phyloP scores from a whole-genome alignment of 2,797 vertebrate genomes.

The Chelidonichthys spinosus region DNA sequence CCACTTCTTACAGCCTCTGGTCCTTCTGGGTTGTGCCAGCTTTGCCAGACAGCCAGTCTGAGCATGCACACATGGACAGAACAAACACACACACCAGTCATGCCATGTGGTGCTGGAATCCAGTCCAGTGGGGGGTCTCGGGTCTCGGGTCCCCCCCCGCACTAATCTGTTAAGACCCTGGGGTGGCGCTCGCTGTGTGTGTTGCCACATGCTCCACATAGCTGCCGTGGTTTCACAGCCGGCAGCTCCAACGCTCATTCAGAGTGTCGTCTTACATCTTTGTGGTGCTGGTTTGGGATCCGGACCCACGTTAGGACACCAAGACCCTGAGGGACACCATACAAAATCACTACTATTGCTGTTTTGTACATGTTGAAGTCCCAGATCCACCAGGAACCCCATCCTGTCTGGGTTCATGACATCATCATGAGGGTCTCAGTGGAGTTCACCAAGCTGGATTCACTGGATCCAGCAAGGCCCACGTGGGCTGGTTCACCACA shows the following conservation, averaged over 20 bases:
- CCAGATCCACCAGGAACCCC: too few species aligned
- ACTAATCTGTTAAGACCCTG: slow-evolving; percentile 65
- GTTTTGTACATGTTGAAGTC: too few species aligned
- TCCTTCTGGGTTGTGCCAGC: neutral
- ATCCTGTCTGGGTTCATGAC: too few species aligned
- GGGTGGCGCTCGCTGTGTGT: slow-evolving; percentile 14
- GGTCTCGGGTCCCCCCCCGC: slow-evolving; percentile 8
- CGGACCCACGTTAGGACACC: neutral
- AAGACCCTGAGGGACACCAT: too few species aligned
- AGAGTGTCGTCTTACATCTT: neutral
- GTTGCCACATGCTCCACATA: slow-evolving; percentile 44
- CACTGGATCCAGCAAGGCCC: too few species aligned
- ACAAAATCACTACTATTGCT: too few species aligned
- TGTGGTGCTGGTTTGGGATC: neutral
- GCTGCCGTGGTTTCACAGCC: slow-evolving; percentile 28
- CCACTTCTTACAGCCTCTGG: too few species aligned
- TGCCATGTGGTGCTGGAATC: slow-evolving; percentile 50
- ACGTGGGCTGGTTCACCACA: too few species aligned
- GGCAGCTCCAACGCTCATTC: slow-evolving; percentile 22
- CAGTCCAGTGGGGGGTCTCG: slow-evolving; percentile 30
- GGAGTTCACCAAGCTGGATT: too few species aligned
- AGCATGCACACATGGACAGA: slow-evolving; percentile 18
- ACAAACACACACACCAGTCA: slow-evolving; percentile 6
- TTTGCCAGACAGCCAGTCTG: slow-evolving; percentile 44
- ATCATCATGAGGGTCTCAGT: too few species aligned